phyloP scores from a whole-genome alignment of 1,140 invertebrate genomes.

The Pentalonia nigronervosa region DNA sequence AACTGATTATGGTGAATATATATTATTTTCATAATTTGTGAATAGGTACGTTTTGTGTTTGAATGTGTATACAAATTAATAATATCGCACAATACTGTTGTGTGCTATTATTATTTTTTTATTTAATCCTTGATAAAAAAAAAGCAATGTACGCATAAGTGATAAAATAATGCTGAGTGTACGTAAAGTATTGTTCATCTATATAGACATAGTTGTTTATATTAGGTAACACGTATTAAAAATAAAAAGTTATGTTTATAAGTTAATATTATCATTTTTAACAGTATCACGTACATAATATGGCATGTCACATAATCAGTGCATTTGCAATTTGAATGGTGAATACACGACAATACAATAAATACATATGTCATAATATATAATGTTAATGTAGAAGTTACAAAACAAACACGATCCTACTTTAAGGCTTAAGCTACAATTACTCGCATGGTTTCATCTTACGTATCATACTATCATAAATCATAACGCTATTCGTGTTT shows the following conservation, averaged over 20 bases:
- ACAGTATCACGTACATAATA: conserved; percentile 2
- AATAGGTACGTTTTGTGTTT: not conserved
- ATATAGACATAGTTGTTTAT: not conserved
- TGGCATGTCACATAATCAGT: not conserved
- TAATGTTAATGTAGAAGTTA: conserved; percentile 2
- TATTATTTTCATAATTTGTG: not conserved
- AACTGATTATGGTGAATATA: not conserved
- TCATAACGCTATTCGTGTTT: not conserved
- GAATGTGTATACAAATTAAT: not conserved
- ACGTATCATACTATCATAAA: not conserved
- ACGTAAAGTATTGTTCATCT: not conserved
- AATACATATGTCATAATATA: not conserved
- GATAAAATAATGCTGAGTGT: not conserved
- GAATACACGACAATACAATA: not conserved
- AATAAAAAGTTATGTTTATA: not conserved
- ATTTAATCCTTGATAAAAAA: not conserved
- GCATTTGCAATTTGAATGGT: not conserved
- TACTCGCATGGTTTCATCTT: not conserved
- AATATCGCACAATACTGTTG: not conserved
- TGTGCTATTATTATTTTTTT: not conserved
- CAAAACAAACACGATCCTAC: not conserved
- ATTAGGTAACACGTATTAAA: conserved; percentile 1
- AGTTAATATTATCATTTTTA: conserved; percentile 1
- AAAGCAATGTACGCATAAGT: not conserved
- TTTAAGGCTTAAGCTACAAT: not conserved